These are phyloP conservation scores for Cryptosula pallasiana DNA, from an alignment of 2,888 invertebrate genomes.

Conservation along the genomic window DNA sequence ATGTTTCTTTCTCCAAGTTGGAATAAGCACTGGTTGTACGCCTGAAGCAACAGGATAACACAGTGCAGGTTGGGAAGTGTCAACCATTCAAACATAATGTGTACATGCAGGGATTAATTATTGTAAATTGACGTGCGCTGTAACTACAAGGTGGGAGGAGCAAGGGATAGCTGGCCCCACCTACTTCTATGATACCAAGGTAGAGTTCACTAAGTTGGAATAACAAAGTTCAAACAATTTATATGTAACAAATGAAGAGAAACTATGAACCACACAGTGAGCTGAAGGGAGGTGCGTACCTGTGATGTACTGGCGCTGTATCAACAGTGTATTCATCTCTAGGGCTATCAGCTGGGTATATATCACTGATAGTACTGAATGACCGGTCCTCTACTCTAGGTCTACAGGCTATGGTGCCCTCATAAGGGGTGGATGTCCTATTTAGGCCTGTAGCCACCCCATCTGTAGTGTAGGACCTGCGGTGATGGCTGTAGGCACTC, in stretches of 20 bases:
- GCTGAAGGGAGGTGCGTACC: not conserved
- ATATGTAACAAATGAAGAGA: too few relatives aligned
- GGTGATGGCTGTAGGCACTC: not conserved
- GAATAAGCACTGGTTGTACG: not conserved
- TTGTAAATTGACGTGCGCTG: too few relatives aligned
- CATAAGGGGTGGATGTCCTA: constrained; percentile 22
- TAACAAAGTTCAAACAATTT: too few relatives aligned
- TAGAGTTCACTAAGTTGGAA: too few relatives aligned
- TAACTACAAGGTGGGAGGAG: too few relatives aligned
- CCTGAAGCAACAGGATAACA: too few relatives aligned
- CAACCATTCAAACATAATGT: too few relatives aligned
- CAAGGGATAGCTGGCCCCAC: too few relatives aligned
- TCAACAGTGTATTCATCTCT: not conserved
- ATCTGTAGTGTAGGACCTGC: constrained; percentile 17
- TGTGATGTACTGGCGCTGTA: not conserved
- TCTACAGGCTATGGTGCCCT: not conserved
- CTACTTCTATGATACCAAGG: too few relatives aligned
- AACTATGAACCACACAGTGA: too few relatives aligned
- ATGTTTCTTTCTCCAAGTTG: constrained; percentile 6
- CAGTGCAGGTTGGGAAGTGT: too few relatives aligned
- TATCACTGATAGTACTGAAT: constrained; percentile 13
- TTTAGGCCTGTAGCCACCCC: constrained; percentile 6
- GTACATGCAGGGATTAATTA: too few relatives aligned
- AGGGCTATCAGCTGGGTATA: not conserved
- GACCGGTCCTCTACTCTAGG: not conserved